phyloP scores from a whole-genome alignment of 2,113 vertebrate genomes.

The Bufo gargarizans region DNA sequence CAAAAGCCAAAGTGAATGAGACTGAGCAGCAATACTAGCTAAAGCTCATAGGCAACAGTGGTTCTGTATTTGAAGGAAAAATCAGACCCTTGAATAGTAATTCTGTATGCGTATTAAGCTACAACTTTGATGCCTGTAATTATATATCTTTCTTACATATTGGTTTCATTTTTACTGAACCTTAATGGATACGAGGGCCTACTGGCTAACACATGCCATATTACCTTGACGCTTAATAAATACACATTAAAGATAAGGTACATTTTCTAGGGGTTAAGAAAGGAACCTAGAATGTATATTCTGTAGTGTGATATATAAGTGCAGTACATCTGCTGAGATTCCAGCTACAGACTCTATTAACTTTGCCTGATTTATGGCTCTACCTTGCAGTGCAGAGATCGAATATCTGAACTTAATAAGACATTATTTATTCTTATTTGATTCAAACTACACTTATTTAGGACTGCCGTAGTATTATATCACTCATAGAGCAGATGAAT shows the following conservation, averaged over 20 bases:
- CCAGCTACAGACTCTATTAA: slow-evolving; percentile 36
- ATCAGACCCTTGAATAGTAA: too few species aligned
- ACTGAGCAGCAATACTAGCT: too few species aligned
- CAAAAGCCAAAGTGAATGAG: too few species aligned
- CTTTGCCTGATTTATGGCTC: slow-evolving; percentile 31
- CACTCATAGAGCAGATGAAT: slow-evolving; percentile 28
- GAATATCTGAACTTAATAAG: slow-evolving; percentile 42
- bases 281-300: not conserved
- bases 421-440: slow-evolving; percentile 47
- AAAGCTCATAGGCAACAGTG: too few species aligned
- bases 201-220: slow-evolving; percentile 8
- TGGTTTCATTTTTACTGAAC: not conserved
- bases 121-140: not conserved
- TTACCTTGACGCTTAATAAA: slow-evolving; percentile 33
- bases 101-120: not conserved
- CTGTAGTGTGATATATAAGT: slow-evolving; percentile 32
- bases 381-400: slow-evolving; percentile 25
- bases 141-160: not conserved
- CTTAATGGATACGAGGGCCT: too few species aligned
- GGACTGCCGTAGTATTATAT: slow-evolving; percentile 15
- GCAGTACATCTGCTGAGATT: slow-evolving; percentile 27
- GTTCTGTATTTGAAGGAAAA: too few species aligned
- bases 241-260: slow-evolving; percentile 7
- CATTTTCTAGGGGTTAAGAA: slow-evolving; percentile 5
- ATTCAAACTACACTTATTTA: slow-evolving; percentile 40